Conservation (phyloP, 2,113 vertebrate species). For the Oenanthe melanoleuca region DNA sequence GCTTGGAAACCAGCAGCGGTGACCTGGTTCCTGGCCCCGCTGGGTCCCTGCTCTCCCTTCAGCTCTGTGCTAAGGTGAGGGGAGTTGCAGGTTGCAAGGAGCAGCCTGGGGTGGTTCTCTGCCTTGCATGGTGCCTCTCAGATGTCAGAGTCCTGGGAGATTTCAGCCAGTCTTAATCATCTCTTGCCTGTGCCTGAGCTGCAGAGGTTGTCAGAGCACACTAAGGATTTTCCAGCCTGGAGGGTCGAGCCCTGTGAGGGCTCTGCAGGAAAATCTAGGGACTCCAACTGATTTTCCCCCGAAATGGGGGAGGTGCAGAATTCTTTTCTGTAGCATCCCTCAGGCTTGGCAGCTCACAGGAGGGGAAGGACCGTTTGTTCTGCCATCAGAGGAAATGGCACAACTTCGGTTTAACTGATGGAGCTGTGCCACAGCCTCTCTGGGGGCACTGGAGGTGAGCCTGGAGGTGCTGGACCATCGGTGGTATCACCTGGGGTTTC, state of each 20-base stretch:
- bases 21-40: constrained; percentile 54
- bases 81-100: constrained; percentile 6
- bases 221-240: constrained; percentile 40
- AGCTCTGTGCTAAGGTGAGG: neutral
- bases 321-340: neutral
- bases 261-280: neutral
- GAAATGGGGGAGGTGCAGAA: neutral
- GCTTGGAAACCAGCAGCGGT: constrained; percentile 51
- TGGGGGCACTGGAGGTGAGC: neutral
- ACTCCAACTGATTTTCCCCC: neutral
- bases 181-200: constrained; percentile 51
- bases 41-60: neutral
- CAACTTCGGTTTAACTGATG: neutral
- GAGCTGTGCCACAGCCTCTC: neutral
- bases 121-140: constrained; percentile 11
- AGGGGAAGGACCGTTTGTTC: neutral
- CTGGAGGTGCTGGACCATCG: neutral
- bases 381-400: neutral
- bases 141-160: constrained; percentile 45
- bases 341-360: neutral
- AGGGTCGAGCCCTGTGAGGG: neutral
- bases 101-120: constrained; percentile 11
- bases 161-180: constrained; percentile 66
- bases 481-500: neutral
- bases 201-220: constrained; percentile 42